These are phyloP conservation scores for Microplitis demolitor DNA, from an alignment of 1,140 invertebrate genomes.

Conservation along the genomic window DNA sequence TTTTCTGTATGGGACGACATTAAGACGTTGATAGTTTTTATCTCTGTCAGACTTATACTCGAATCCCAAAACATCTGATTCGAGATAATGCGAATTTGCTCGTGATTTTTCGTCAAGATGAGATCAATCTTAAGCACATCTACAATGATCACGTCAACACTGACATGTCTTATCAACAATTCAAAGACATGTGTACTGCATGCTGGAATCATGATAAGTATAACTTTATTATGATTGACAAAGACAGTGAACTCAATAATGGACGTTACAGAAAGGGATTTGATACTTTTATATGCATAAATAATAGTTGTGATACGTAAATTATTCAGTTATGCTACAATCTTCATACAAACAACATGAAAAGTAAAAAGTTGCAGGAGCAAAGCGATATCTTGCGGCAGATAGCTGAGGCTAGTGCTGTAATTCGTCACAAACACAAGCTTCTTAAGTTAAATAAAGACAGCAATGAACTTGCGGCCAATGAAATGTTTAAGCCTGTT, in stretches of 20 bases:
- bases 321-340: not conserved
- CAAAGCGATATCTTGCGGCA: not conserved
- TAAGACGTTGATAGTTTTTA: no score
- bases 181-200: constrained; percentile 29
- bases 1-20: no score
- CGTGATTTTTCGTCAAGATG: constrained; percentile 21
- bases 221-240: constrained; percentile 43
- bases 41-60: no score
- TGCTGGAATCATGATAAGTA: constrained; percentile 36
- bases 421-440: not conserved
- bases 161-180: constrained; percentile 29
- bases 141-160: constrained; percentile 26
- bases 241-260: constrained; percentile 36
- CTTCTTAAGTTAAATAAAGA: not conserved
- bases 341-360: not conserved
- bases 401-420: not conserved
- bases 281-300: constrained; percentile 35
- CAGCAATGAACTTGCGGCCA: not conserved
- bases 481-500: not conserved
- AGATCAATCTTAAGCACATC: constrained; percentile 27
- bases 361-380: not conserved
- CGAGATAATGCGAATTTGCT: constrained; percentile 17
- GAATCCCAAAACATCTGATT: no score
- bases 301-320: not conserved
- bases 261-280: constrained; percentile 40